A percentile compares a stretch with the other conserved stretches of the same genome.
These are phyloP conservation scores for Geotrypetes seraphini DNA, from an alignment of 2,797 vertebrate species.

Conservation along the genomic window DNA sequence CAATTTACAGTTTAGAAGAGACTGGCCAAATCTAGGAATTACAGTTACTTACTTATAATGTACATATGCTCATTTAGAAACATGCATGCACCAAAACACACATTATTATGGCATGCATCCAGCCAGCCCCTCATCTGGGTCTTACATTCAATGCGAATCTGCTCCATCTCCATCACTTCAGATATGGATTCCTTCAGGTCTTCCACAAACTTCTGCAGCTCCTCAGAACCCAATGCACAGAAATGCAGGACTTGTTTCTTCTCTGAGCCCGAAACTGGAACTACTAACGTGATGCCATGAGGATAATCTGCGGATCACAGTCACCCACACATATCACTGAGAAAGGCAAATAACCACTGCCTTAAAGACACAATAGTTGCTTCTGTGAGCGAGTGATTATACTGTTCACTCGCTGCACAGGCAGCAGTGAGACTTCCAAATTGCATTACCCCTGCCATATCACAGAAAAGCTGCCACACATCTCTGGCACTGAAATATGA, in stretches of 20 bases:
- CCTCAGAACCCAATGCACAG: constrained; percentile 86
- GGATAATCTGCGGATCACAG: constrained; percentile 72
- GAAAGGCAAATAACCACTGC: background rate
- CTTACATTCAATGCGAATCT: constrained; percentile 97
- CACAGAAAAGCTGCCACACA: background rate
- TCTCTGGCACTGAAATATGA: background rate
- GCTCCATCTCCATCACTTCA: constrained; percentile 96
- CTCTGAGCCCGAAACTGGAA: constrained; percentile 86
- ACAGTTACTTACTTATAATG: too few species aligned
- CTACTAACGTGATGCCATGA: constrained; percentile 89
- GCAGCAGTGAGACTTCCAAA: background rate
- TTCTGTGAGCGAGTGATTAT: background rate
- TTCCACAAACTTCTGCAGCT: constrained; percentile 94
- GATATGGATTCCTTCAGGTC: constrained; percentile 93
- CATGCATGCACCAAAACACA: background rate
- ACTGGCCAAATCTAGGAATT: too few species aligned
- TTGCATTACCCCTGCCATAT: background rate
- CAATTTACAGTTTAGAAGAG: too few species aligned
- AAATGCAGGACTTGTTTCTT: constrained; percentile 95
- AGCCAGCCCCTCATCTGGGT: background rate
- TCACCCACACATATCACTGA: background rate
- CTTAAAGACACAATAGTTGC: too few species aligned
- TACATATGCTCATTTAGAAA: background rate
- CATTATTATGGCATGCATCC: too few species aligned
- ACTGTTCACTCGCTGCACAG: background rate